Evolutionary conservation across 2,113 vertebrate species (phyloP).

Genomic region (Marmota flaviventris): DNA sequence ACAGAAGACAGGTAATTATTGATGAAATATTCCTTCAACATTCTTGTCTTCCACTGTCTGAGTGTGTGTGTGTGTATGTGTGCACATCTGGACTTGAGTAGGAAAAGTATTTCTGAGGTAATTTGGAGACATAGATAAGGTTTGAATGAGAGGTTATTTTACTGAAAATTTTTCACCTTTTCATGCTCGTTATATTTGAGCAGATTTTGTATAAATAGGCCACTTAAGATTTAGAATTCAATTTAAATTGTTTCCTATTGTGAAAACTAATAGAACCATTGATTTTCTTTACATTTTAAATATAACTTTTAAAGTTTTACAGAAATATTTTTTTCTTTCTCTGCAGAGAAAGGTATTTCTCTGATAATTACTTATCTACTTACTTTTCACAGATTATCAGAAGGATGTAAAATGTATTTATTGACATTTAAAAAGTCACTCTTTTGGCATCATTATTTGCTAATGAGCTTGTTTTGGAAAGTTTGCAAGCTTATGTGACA

Average conservation of each 20-base stretch:
- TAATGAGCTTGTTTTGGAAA: constrained; percentile 79
- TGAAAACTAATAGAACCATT: neutral
- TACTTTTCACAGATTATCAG: constrained; percentile 66
- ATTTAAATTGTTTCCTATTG: constrained; percentile 65
- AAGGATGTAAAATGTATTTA: constrained; percentile 66
- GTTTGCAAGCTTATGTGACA: constrained; percentile 74
- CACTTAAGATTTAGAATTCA: constrained; percentile 51
- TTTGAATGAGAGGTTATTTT: neutral
- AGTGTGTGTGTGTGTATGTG: neutral
- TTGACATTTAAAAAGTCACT: constrained; percentile 72
- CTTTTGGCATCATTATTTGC: constrained; percentile 75
- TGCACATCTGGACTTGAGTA: neutral
- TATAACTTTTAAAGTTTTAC: constrained; percentile 43
- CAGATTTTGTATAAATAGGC: constrained; percentile 47
- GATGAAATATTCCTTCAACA: neutral
- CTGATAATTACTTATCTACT: constrained; percentile 59
- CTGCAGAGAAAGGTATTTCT: neutral
- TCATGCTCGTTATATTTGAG: neutral
- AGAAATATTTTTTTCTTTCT: constrained; percentile 8
- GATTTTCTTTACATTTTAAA: constrained; percentile 64
- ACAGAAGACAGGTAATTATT: neutral
- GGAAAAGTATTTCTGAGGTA: neutral
- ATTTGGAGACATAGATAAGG: neutral
- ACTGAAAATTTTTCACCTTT: neutral
- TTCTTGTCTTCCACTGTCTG: neutral